These are phyloP conservation scores for Drosophila tropicalis DNA, from an alignment of 1,140 invertebrate genomes.

Conservation along the genomic window DNA sequence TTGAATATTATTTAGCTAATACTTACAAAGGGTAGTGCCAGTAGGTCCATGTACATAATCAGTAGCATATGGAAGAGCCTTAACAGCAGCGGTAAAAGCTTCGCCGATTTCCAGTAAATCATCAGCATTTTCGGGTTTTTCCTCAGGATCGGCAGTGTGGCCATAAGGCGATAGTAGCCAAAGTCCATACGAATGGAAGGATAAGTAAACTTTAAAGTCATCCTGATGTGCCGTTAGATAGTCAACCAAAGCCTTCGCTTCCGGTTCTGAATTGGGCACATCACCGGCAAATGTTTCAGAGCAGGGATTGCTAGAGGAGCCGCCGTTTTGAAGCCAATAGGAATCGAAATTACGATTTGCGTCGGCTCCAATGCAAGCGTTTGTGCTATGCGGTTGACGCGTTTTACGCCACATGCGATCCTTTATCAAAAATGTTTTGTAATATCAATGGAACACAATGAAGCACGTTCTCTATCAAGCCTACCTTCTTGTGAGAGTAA, in stretches of 20 bases:
- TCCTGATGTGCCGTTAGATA: slow-evolving; percentile 84
- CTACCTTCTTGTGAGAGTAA: slow-evolving; percentile 84
- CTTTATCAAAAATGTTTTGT: slow-evolving; percentile 52
- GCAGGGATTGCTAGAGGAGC: slow-evolving; percentile 84
- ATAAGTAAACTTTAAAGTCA: slow-evolving; percentile 84
- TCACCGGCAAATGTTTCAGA: slow-evolving; percentile 88
- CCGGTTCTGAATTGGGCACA: slow-evolving; percentile 89
- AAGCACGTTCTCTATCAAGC: neutral
- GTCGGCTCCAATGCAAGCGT: slow-evolving; percentile 86
- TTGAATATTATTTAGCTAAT: neutral
- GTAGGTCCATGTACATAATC: slow-evolving; percentile 84
- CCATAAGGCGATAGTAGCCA: slow-evolving; percentile 84
- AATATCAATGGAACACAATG: neutral
- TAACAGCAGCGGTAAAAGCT: slow-evolving; percentile 83
- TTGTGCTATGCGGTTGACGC: slow-evolving; percentile 70
- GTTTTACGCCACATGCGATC: slow-evolving; percentile 85
- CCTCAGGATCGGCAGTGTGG: slow-evolving; percentile 76
- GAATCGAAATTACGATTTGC: slow-evolving; percentile 89
- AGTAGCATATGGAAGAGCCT: slow-evolving; percentile 84
- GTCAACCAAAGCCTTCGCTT: slow-evolving; percentile 86
- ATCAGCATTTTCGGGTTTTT: slow-evolving; percentile 84
- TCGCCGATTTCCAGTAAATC: slow-evolving; percentile 84
- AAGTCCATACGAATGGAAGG: slow-evolving; percentile 85
- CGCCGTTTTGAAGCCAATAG: slow-evolving; percentile 85
- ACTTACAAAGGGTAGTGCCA: slow-evolving; percentile 85